Evolutionary conservation across 2,113 vertebrate genomes (phyloP).

Genomic region (Hippocampus zosterae): DNA sequence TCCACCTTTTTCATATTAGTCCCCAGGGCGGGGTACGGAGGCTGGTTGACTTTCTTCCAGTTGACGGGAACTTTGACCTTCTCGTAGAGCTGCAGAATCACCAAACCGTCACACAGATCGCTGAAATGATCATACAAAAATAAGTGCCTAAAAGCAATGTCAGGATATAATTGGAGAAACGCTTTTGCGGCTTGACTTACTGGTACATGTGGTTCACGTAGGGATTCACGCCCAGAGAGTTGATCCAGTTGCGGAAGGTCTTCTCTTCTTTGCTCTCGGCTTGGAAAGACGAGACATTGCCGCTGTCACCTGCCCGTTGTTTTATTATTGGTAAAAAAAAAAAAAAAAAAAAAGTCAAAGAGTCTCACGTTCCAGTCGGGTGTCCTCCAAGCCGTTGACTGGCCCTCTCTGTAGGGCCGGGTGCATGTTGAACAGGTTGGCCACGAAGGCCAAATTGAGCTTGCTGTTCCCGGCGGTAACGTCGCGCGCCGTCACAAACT

Average conservation of each 20-base stretch:
- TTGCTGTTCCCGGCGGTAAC: conserved; percentile 92
- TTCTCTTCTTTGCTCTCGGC: conserved; percentile 90
- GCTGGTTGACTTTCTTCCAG: conserved; percentile 86
- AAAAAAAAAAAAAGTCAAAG: too few relatives aligned
- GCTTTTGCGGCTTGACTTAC: conserved; percentile 60
- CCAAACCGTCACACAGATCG: conserved; percentile 75
- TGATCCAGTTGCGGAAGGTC: conserved; percentile 98
- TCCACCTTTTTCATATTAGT: conserved; percentile 90
- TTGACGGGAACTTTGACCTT: conserved; percentile 81
- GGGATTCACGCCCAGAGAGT: conserved; percentile 90
- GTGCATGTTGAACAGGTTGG: conserved; percentile 92
- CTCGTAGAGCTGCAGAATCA: conserved; percentile 91
- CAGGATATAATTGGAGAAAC: too few relatives aligned
- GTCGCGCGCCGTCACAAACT: conserved; percentile 91
- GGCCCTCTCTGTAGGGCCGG: conserved; percentile 75
- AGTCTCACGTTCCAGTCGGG: conserved; percentile 80
- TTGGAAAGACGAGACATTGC: conserved; percentile 56
- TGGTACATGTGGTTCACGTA: conserved; percentile 91
- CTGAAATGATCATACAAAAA: conserved; percentile 41
- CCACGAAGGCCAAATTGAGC: conserved; percentile 93
- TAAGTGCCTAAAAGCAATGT: not conserved
- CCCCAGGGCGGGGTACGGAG: conserved; percentile 83
- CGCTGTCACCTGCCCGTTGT: not conserved
- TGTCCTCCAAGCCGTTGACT: conserved; percentile 71
- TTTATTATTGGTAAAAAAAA: not conserved